Conservation (phyloP, 2,888 invertebrate species). For the Apoderus coryli region DNA sequence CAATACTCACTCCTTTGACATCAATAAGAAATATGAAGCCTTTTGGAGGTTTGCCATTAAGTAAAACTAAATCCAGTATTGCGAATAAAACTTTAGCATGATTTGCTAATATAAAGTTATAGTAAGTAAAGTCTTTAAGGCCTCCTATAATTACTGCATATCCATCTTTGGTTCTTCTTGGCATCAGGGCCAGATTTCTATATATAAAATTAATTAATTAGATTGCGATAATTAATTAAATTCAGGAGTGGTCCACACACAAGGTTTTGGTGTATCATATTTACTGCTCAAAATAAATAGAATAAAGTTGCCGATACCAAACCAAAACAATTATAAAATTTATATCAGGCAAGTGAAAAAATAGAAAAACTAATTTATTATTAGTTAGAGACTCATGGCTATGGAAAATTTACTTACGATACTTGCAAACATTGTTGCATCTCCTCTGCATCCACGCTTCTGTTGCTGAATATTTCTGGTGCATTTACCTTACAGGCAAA, state of each 20-base stretch:
- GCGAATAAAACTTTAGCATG: slow-evolving; percentile 19
- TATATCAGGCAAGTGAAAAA: no score
- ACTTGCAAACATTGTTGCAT: slow-evolving; percentile 35
- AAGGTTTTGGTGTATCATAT: no score
- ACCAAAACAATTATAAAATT: no score
- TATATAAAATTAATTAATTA: no score
- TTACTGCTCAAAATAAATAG: no score
- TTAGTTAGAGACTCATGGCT: no score
- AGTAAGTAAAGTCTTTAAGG: slow-evolving; percentile 22
- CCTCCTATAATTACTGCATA: slow-evolving; percentile 16
- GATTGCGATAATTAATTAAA: no score
- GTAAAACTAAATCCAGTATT: slow-evolving; percentile 15
- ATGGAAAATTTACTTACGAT: slow-evolving; percentile 42
- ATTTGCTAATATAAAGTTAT: slow-evolving; percentile 20
- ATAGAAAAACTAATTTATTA: no score
- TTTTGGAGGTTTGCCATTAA: slow-evolving; percentile 18
- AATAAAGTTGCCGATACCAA: no score
- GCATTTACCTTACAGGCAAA: slow-evolving; percentile 41
- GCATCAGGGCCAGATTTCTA: slow-evolving; percentile 20
- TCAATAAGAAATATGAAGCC: slow-evolving; percentile 20
- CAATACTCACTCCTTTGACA: slow-evolving; percentile 21
- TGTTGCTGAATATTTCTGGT: slow-evolving; percentile 47
- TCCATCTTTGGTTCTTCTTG: slow-evolving; percentile 22
- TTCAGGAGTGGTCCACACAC: no score
- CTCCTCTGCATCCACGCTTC: slow-evolving; percentile 32